These are phyloP conservation scores for Danaus melanippus DNA, from an alignment of 1,140 invertebrate genomes.

Conservation along the genomic window DNA sequence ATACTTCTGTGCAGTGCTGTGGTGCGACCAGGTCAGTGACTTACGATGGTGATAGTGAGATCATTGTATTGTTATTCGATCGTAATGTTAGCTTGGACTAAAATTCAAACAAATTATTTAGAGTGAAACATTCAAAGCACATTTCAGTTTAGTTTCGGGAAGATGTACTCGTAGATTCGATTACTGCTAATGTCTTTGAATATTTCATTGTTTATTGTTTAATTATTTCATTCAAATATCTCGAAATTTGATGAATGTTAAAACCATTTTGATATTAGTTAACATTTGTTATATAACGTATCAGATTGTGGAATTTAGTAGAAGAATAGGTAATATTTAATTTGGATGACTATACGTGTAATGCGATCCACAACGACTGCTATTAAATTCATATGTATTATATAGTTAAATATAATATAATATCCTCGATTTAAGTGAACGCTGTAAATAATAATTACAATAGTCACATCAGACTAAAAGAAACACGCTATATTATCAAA, in stretches of 20 bases:
- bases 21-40: neutral
- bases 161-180: no score
- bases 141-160: no score
- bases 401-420: conserved; percentile 5
- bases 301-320: conserved; percentile 6
- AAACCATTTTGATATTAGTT: neutral
- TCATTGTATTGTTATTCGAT: neutral
- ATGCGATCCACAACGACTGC: neutral
- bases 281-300: neutral
- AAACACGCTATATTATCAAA: conserved; percentile 16
- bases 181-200: no score
- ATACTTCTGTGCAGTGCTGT: no score
- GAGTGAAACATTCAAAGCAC: no score
- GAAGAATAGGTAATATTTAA: conserved; percentile 1
- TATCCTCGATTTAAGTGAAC: conserved; percentile 6
- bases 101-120: no score
- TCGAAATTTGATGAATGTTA: no score
- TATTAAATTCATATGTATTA: conserved; percentile 1
- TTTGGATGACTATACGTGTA: conserved; percentile 14
- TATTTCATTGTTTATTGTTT: no score
- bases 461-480: conserved; percentile 50
- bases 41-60: conserved; percentile 9
- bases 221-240: no score
- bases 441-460: conserved; percentile 61
- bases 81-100: neutral